Evolutionary conservation across 2,888 invertebrate species (phyloP).

Genomic region (Ischnura elegans): DNA sequence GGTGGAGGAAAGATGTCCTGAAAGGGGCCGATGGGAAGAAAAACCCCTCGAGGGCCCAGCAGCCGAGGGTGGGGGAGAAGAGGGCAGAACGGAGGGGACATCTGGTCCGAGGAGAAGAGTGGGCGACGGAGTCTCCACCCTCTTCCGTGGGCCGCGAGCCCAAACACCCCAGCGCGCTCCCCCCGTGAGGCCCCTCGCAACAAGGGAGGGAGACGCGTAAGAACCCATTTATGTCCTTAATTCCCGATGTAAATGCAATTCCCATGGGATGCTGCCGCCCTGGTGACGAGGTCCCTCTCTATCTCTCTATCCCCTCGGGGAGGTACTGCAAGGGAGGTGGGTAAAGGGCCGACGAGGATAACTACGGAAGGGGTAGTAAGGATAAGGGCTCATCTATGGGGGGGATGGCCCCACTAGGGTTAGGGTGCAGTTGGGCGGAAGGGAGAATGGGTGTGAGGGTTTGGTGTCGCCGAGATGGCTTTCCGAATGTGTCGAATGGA

Average conservation of each 20-base stretch:
- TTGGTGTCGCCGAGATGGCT: constrained; percentile 73
- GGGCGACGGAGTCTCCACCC: background rate
- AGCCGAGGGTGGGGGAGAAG: background rate
- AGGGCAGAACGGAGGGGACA: constrained; percentile 42
- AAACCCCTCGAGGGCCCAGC: background rate
- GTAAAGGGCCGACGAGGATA: constrained; percentile 44
- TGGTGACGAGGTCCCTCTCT: constrained; percentile 69
- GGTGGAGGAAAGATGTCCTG: background rate
- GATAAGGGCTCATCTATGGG: background rate
- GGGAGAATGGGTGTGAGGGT: constrained; percentile 69
- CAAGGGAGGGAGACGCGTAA: background rate
- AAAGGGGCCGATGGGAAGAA: background rate
- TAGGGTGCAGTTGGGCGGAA: constrained; percentile 71
- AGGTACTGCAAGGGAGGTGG: constrained; percentile 51
- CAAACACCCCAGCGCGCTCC: background rate
- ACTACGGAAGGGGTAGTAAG: constrained; percentile 4
- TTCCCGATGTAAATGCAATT: constrained; percentile 71
- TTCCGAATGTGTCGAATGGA: constrained; percentile 75
- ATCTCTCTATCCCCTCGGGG: constrained; percentile 68
- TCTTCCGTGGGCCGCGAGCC: background rate
- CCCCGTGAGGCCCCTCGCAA: background rate
- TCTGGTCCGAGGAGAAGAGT: constrained; percentile 23
- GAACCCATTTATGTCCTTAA: constrained; percentile 69
- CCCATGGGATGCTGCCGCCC: constrained; percentile 70
- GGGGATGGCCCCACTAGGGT: constrained; percentile 66